Base-by-base conservation (phyloP, 2,797 vertebrate genomes). In the Leucoraja ocellata region DNA sequence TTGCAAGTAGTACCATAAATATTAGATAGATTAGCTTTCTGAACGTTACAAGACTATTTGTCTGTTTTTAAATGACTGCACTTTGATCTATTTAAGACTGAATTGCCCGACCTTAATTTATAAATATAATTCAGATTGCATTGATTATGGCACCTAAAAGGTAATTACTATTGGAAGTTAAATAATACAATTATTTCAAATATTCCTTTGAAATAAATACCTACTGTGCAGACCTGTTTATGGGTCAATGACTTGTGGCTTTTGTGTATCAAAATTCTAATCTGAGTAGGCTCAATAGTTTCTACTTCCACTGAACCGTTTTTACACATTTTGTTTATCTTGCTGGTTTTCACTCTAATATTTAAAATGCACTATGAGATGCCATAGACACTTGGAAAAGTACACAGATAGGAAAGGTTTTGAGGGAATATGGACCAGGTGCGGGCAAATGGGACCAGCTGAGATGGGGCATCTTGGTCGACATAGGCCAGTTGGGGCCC, bases 141-240 rank as follows among this genome's bases (percentile, higher is more conserved):
- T 65, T 65, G 84, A 88, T 14, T 65, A 88, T 88, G 61, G n/a
- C 84, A n/a, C 84, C 61, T 65, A 88, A 88, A 74, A 32, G 21
- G 84, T 65, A 88, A 88, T 88, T 88, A 28, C 32, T 63, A 65
- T 65, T 61, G 65, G 8, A 88, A 86, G 58, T 63, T 86, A 86
- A 88, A 88, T 88, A 88, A 88, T 88, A n/a, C 58, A 86, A n/a
- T 16, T 88, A 88, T 88, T 88, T 88, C 84, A 88, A 88, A 88
- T 88, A 68, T 88, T 88, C n/a, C 84, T 65, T 88, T 88, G 84
- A 88, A 88, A 88, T 88, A 88, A 88, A 88, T 88, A 65, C 84
- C 84, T 88, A 88, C 32, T 88, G 28, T 88, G n/a, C 14, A 65
- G 84, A 65, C 63, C 84, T 88, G 61, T 21, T 28, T 88, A 88